These are phyloP conservation scores for Matsumyia berberina DNA, from an alignment of 2,888 invertebrate genomes.

Conservation along the genomic window DNA sequence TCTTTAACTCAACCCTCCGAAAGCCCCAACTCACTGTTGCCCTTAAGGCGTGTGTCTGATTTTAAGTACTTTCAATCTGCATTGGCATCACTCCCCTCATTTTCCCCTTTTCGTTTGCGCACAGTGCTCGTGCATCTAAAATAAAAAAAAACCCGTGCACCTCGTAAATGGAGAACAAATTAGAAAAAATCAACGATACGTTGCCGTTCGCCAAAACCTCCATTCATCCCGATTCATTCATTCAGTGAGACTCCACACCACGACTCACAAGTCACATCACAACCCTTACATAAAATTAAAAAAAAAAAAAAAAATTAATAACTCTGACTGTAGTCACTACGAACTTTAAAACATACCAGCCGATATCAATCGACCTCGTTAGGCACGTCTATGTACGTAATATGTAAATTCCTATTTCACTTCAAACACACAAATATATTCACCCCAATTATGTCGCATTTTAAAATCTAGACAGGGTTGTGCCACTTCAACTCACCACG, in stretches of 20 bases:
- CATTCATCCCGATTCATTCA: conserved; percentile 70
- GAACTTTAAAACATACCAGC: conserved; percentile 4
- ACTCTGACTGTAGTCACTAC: not conserved
- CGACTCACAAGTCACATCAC: conserved; percentile 4
- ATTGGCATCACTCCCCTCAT: conserved; percentile 24
- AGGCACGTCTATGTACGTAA: conserved; percentile 8
- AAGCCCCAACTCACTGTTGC: too few relatives aligned
- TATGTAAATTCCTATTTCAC: conserved; percentile 26
- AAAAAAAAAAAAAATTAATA: not conserved
- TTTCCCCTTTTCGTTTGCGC: conserved; percentile 12
- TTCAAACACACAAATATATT: conserved; percentile 29
- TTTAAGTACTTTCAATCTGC: not conserved
- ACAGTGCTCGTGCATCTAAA: conserved; percentile 2
- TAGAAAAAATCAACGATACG: conserved; percentile 1
- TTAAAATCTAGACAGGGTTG: conserved; percentile 55
- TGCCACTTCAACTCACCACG: conserved; percentile 60
- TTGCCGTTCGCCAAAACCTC: conserved; percentile 26
- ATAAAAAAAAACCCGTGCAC: conserved; percentile 9
- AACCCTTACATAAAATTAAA: not conserved
- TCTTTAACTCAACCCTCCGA: too few relatives aligned
- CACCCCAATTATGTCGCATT: conserved; percentile 55
- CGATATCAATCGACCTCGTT: conserved; percentile 31
- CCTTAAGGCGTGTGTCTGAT: not conserved
- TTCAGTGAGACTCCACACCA: conserved; percentile 17
- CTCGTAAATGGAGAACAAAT: not conserved